phyloP scores from a whole-genome alignment of 2,113 vertebrate genomes.

The Bambusicola thoracicus region DNA sequence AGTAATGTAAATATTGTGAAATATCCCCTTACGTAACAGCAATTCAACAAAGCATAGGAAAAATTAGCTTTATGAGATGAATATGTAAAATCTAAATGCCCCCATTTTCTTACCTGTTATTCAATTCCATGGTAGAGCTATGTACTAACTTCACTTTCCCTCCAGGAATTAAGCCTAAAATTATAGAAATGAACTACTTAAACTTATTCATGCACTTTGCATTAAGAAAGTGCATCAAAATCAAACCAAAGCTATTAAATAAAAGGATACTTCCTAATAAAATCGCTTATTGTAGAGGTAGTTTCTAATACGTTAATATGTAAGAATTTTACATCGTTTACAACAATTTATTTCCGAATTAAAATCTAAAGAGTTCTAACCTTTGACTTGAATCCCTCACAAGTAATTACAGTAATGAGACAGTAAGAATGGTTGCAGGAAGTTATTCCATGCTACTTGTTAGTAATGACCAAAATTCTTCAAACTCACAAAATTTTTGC shows the following conservation, averaged over 20 bases:
- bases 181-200: not conserved
- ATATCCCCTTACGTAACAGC: not conserved
- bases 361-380: not conserved
- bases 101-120: constrained; percentile 77
- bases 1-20: not conserved
- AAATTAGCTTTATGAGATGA: not conserved
- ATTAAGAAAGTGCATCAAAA: not conserved
- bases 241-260: not conserved
- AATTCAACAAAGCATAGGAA: not conserved
- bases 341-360: not conserved
- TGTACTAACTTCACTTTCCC: constrained; percentile 93
- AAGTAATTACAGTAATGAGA: not conserved
- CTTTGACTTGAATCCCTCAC: not conserved
- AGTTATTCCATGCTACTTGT: not conserved
- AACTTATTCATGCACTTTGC: not conserved
- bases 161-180: constrained; percentile 89
- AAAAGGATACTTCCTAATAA: not conserved
- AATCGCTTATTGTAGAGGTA: not conserved
- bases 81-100: not conserved
- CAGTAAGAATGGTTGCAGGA: not conserved
- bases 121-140: constrained; percentile 81
- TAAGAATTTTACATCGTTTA: not conserved
- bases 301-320: not conserved
- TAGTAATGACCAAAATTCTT: not conserved
- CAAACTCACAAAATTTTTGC: not conserved